A percentile compares a stretch with the other conserved stretches of the same genome.
phyloP scores from a whole-genome alignment of 2,797 vertebrate genomes.

The Numenius phaeopus region DNA sequence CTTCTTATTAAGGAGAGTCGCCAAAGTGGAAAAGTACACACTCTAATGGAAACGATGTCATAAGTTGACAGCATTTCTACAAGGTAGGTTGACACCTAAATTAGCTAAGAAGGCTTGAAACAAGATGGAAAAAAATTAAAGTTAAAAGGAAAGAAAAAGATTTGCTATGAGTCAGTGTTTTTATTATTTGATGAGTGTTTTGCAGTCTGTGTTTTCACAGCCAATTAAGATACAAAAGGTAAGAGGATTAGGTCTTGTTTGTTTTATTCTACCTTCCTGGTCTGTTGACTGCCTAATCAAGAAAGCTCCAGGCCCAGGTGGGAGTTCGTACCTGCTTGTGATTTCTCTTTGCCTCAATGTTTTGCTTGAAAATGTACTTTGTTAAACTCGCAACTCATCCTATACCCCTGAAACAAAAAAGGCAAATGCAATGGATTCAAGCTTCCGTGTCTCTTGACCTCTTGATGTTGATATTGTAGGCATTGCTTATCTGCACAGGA shows the following conservation, averaged over 20 bases:
- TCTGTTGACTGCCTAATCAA: not conserved
- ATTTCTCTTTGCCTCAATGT: not conserved
- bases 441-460: not conserved
- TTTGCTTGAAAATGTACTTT: not conserved
- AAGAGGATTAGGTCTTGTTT: not conserved
- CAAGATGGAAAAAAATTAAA: not conserved
- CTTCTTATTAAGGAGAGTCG: constrained; percentile 55
- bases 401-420: not conserved
- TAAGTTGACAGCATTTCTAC: constrained; percentile 30
- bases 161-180: not conserved
- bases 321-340: not conserved
- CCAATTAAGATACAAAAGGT: not conserved
- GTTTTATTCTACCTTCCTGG: not conserved
- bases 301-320: not conserved
- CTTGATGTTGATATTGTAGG: not conserved
- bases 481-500: not conserved
- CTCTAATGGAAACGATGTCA: constrained; percentile 12
- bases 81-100: not conserved
- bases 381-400: not conserved
- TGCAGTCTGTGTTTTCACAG: not conserved
- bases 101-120: not conserved
- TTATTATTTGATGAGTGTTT: constrained; percentile 1
- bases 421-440: not conserved
- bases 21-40: constrained; percentile 44
- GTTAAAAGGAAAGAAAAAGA: not conserved